Percentiles rank a stretch among this genome's conserved stretches.
These are phyloP conservation scores for Chamaetylas fuelleborni DNA, from an alignment of 2,113 vertebrate species.

Conservation along the genomic window DNA sequence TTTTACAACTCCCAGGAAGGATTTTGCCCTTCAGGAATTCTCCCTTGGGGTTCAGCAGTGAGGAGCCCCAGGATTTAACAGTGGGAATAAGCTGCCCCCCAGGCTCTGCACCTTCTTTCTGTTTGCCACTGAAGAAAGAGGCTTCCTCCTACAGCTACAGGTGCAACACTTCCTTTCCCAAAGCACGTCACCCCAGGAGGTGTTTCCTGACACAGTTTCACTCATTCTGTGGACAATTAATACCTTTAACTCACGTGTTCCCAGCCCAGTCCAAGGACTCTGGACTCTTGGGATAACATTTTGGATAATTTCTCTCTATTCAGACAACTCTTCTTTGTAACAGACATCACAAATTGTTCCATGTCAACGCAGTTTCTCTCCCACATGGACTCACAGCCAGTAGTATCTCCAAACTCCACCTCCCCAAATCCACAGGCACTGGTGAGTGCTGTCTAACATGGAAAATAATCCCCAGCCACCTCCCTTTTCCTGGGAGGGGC, in stretches of 20 bases:
- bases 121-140: not conserved
- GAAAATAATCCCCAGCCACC: not conserved
- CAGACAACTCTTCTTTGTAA: not conserved
- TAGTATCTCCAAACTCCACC: not conserved
- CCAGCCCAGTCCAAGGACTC: not conserved
- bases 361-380: accelerated
- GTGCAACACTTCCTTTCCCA: not conserved
- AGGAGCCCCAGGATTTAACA: not conserved
- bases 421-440: not conserved
- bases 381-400: accelerated
- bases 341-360: not conserved
- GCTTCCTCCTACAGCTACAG: not conserved
- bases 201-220: not conserved
- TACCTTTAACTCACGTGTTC: not conserved
- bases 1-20: not conserved
- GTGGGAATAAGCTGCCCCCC: not conserved
- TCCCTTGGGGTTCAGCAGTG: accelerated
- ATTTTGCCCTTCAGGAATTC: not conserved
- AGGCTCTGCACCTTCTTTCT: not conserved
- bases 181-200: not conserved
- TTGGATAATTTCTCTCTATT: not conserved
- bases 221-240: not conserved
- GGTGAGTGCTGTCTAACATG: not conserved
- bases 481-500: not conserved
- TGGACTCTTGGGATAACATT: accelerated